Percentiles rank a stretch among this genome's conserved stretches.
phyloP scores from a whole-genome alignment of 2,888 invertebrate species.

The Beris morrisii region DNA sequence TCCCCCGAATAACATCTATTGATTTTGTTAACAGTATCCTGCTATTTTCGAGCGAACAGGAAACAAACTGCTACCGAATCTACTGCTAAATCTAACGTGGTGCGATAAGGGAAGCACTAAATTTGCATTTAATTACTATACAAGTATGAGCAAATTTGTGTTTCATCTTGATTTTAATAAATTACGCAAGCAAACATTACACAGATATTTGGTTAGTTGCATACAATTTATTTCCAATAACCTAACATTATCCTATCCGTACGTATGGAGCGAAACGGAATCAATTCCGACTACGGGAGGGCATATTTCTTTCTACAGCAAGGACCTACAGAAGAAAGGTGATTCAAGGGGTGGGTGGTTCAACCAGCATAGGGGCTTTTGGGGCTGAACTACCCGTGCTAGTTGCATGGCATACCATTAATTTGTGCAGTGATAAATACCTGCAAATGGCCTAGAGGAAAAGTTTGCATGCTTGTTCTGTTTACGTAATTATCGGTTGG shows the following conservation, averaged over 20 bases:
- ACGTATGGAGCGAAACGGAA: slow-evolving; percentile 17
- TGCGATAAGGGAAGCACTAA: no score
- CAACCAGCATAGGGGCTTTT: neutral
- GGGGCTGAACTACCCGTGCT: neutral
- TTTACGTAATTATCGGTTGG: slow-evolving; percentile 20
- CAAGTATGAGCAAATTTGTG: no score
- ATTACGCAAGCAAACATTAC: slow-evolving; percentile 7
- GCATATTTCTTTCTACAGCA: slow-evolving; percentile 9
- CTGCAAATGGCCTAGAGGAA: slow-evolving; percentile 28
- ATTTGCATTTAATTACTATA: no score
- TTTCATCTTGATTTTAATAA: slow-evolving; percentile 24
- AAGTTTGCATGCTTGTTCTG: slow-evolving; percentile 17
- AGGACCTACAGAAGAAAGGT: neutral
- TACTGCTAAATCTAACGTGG: no score
- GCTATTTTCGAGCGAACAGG: no score
- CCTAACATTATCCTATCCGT: slow-evolving; percentile 18
- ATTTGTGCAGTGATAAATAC: slow-evolving; percentile 19
- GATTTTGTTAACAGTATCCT: no score
- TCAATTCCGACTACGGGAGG: slow-evolving; percentile 9
- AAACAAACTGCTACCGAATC: no score
- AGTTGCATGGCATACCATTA: slow-evolving; percentile 8
- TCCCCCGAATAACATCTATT: no score
- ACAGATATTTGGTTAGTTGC: neutral
- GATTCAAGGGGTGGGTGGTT: neutral
- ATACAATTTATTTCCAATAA: slow-evolving; percentile 11